phyloP scores from a whole-genome alignment of 1,140 invertebrate species.

The Bombus sibiricus region DNA sequence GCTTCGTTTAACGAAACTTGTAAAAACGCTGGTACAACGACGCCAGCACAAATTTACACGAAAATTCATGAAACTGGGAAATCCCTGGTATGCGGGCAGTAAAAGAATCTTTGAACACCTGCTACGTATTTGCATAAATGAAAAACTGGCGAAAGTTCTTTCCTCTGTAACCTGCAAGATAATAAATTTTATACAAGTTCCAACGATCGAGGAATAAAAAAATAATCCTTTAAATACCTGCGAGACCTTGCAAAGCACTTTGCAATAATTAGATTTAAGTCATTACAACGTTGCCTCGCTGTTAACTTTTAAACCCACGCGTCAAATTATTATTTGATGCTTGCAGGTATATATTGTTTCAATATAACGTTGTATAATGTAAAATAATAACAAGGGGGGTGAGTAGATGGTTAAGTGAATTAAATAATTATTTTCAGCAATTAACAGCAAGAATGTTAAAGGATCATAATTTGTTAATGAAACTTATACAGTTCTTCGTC shows the following conservation, averaged over 20 bases:
- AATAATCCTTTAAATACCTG: not conserved
- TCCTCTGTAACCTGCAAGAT: constrained; percentile 6
- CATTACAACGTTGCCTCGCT: not conserved
- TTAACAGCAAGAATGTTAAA: not conserved
- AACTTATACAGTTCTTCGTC: not conserved
- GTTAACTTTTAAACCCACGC: not conserved
- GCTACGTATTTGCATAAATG: constrained; percentile 52
- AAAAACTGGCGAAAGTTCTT: constrained; percentile 37
- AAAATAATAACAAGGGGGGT: too few species aligned
- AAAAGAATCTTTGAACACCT: constrained; percentile 53
- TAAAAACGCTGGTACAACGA: constrained; percentile 18
- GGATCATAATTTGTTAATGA: not conserved
- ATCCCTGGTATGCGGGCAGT: constrained; percentile 31
- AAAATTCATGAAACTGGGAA: constrained; percentile 42
- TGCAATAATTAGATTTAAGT: constrained; percentile 7
- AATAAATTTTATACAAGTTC: constrained; percentile 36
- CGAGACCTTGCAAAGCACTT: not conserved
- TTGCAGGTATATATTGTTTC: not conserved
- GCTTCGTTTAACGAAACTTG: constrained; percentile 19
- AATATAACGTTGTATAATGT: too few species aligned
- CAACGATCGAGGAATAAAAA: constrained; percentile 9
- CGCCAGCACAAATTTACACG: constrained; percentile 40
- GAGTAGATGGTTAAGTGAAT: not conserved
- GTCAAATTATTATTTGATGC: not conserved
- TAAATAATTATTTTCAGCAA: not conserved